phyloP scores from a whole-genome alignment of 2,113 vertebrate species.

The Takifugu bimaculatus region DNA sequence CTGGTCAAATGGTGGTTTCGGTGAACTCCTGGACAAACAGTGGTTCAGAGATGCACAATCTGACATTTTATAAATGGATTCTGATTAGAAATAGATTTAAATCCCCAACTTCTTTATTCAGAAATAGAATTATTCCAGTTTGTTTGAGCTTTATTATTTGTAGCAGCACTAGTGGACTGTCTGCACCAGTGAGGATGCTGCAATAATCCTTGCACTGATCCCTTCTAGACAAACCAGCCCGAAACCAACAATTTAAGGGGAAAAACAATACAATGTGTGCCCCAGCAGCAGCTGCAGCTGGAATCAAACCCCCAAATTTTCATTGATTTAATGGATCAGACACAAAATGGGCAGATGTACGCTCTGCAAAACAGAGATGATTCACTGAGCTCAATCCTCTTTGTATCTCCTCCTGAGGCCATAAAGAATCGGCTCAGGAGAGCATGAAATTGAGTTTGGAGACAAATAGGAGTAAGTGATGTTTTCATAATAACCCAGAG shows the following conservation, averaged over 20 bases:
- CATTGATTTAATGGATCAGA: not conserved
- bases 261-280: not conserved
- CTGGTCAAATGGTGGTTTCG: too few relatives aligned
- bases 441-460: constrained; percentile 68
- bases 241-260: not conserved
- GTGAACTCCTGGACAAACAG: too few relatives aligned
- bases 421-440: constrained; percentile 53
- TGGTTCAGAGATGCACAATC: too few relatives aligned
- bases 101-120: not conserved
- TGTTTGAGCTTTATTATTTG: too few relatives aligned
- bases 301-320: constrained; percentile 2
- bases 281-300: not conserved
- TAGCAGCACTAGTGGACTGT: not conserved
- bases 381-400: constrained; percentile 11
- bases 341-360: constrained; percentile 8
- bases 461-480: constrained; percentile 54
- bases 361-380: constrained; percentile 8
- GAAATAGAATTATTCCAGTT: not conserved
- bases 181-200: constrained; percentile 23
- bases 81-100: too few relatives aligned
- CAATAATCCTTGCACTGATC: not conserved
- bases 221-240: not conserved
- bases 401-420: constrained; percentile 34
- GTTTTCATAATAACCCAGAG: constrained; percentile 59
- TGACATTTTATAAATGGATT: too few relatives aligned